These are phyloP conservation scores for Amphipyra berbera DNA, from an alignment of 2,888 invertebrate genomes.

Conservation along the genomic window DNA sequence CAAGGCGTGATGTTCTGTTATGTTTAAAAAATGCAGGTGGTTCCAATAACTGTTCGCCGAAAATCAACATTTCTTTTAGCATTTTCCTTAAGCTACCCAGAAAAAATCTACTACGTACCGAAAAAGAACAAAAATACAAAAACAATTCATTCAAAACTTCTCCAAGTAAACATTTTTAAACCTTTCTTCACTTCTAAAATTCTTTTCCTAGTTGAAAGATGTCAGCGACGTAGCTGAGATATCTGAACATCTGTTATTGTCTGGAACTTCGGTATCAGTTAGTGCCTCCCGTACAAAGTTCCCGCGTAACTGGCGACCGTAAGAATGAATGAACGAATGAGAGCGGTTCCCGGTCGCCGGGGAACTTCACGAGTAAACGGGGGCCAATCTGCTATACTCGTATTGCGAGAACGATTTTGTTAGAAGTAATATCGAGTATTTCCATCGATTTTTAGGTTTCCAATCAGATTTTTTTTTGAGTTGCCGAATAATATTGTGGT, in stretches of 20 bases:
- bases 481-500: too few species aligned
- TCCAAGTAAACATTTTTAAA: not conserved
- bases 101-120: too few species aligned
- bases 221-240: slow-evolving; percentile 1
- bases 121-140: too few species aligned
- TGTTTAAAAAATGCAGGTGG: too few species aligned
- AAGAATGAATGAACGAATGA: slow-evolving; percentile 57
- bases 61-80: too few species aligned
- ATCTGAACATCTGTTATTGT: slow-evolving; percentile 42
- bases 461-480: slow-evolving; percentile 3
- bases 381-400: slow-evolving; percentile 1
- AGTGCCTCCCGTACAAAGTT: slow-evolving; percentile 52
- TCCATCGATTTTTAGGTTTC: not conserved
- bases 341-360: slow-evolving; percentile 20
- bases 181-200: not conserved
- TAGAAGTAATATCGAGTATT: not conserved
- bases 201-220: not conserved
- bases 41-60: too few species aligned
- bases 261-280: slow-evolving; percentile 42
- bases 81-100: too few species aligned
- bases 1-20: too few species aligned
- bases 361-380: slow-evolving; percentile 21
- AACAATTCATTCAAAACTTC: too few species aligned
- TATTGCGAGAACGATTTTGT: not conserved
- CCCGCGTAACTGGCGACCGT: slow-evolving; percentile 56